Base-by-base conservation (phyloP, 1,140 invertebrate species). In the Microplitis mediator region DNA sequence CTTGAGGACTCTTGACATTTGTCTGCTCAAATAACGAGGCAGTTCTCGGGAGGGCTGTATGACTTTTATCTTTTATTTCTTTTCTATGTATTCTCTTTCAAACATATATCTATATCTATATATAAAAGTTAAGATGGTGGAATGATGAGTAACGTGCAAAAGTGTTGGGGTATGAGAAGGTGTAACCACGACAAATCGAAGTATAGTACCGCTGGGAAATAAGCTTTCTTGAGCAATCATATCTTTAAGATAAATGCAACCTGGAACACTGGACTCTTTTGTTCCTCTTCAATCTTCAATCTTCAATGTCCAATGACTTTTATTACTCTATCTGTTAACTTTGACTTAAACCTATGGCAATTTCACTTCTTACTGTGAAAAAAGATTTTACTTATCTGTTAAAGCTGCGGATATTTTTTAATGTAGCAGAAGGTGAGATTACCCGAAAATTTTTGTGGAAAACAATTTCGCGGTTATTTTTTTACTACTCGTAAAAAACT, bases 201-300 rank as follows among this genome's bases (percentile, higher is more conserved):
- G 84, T 80, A 86, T 82, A 72, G 73, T 63, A 77, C 84, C 79
- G 80, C 58, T 69, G 84, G 84, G 85, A 86, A 86, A 86, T 85
- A 84, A 82, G 77, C 39, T 85, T 85, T 83, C 80, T 80, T 67
- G 78, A 73, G 52, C 75, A 77, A 80, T 83, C 82, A 82, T 83
- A 82, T 72, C 73, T 45, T 45, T 72, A 31, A 39, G 56, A 69
- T 23, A 70, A 61, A 62, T 32, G 4, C 39, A 45, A 45, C 39
- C 39, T 45, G 1, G 6, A 45, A 45, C 39, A 11, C 39, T 69
- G n/a, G 35, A 62, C 39, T 65, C 45, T 50, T 8, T 51, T 31
- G 16, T 51, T 65, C 63, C 31, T 65, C 45, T 13, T 50, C 63
- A 65, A 65, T 51, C 39, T 39, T 39, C 39, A 39, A 39, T 39